Conservation (phyloP, 2,113 vertebrate species). For the Actenoides lindsayi region DNA sequence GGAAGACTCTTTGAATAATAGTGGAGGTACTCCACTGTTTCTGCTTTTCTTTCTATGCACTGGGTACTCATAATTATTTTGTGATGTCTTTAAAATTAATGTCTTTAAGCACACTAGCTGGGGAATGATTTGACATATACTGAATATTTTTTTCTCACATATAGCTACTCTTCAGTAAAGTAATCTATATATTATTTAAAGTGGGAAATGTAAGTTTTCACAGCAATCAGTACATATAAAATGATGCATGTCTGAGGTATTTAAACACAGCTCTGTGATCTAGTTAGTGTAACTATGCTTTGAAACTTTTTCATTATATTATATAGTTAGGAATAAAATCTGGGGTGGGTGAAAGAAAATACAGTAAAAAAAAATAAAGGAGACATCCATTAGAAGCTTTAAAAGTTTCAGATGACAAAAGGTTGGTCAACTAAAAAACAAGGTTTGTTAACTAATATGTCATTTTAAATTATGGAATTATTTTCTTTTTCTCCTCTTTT, state of each 20-base stretch:
- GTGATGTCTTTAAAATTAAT: not conserved
- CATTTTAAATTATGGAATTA: not conserved
- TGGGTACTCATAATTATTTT: not conserved
- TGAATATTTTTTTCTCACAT: not conserved
- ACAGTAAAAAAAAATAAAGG: not conserved
- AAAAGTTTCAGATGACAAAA: not conserved
- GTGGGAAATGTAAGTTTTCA: not conserved
- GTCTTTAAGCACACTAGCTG: not conserved
- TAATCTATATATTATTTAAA: not conserved
- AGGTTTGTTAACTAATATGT: rapidly evolving
- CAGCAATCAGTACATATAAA: not conserved
- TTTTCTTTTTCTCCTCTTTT: not conserved
- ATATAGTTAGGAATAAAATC: not conserved
- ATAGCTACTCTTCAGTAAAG: not conserved
- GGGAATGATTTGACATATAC: not conserved
- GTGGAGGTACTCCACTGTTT: not conserved
- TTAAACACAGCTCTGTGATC: not conserved
- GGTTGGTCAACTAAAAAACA: not conserved
- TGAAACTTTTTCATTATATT: not conserved
- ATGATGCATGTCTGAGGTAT: not conserved
- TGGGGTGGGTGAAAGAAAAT: not conserved
- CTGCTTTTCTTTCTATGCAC: not conserved
- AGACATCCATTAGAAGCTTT: not conserved
- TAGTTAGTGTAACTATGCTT: not conserved
- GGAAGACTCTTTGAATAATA: not conserved